Percentiles rank a stretch among this genome's conserved stretches.
Conservation (phyloP, 2,888 invertebrate species). For the Pterostichus niger region DNA sequence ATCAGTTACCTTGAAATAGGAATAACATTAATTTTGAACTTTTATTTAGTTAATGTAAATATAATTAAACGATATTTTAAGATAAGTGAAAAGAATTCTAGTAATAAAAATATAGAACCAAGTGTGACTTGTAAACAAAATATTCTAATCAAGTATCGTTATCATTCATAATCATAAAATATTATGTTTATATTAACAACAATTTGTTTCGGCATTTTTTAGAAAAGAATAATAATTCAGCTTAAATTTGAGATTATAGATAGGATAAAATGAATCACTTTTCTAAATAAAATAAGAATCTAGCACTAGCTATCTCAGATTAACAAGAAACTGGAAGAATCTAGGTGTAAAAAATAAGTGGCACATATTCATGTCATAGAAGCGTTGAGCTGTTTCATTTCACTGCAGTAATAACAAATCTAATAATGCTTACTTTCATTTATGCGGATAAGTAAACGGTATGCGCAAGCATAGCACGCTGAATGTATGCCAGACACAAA, state of each 20-base stretch:
- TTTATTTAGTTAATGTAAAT: background rate
- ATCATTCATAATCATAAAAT: background rate
- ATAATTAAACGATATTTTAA: background rate
- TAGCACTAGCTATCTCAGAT: background rate
- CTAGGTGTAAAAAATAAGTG: conserved; percentile 50
- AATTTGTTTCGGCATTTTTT: no score
- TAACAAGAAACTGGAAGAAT: background rate
- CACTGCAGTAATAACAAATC: conserved; percentile 51
- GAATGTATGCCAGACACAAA: conserved; percentile 62
- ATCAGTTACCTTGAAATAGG: conserved; percentile 1
- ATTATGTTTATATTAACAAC: no score
- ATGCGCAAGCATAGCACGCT: conserved; percentile 53
- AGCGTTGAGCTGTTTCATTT: conserved; percentile 61
- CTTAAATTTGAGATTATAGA: no score
- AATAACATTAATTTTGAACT: background rate
- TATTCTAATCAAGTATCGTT: background rate
- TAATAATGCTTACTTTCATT: conserved; percentile 66
- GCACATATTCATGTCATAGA: conserved; percentile 53
- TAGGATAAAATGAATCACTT: no score
- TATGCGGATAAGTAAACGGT: conserved; percentile 61
- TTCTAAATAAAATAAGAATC: background rate
- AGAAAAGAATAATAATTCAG: no score
- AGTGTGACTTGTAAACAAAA: background rate
- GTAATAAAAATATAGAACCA: background rate
- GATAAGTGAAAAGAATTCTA: background rate